phyloP scores from a whole-genome alignment of 2,888 invertebrate species.

The Marronus borbonicus region DNA sequence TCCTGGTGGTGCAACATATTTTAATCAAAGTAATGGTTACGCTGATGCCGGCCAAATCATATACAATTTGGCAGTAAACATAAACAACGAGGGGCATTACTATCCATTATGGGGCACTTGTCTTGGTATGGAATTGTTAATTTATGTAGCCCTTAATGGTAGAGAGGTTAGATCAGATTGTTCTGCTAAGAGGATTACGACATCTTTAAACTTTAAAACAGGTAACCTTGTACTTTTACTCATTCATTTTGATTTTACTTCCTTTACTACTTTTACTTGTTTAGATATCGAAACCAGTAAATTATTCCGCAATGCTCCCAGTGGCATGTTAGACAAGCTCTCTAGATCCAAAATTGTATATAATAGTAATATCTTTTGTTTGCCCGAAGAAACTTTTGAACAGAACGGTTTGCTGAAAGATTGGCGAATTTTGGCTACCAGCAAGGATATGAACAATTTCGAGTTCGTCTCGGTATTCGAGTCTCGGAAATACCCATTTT shows the following conservation, averaged over 20 bases:
- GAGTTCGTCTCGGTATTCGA: slow-evolving; percentile 87
- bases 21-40: slow-evolving; percentile 81
- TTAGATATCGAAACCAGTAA: slow-evolving; percentile 77
- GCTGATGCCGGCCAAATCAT: slow-evolving; percentile 83
- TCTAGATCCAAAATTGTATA: slow-evolving; percentile 77
- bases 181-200: slow-evolving; percentile 73
- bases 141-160: slow-evolving; percentile 75
- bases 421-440: slow-evolving; percentile 82
- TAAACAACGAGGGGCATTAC: slow-evolving; percentile 80
- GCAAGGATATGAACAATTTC: slow-evolving; percentile 76
- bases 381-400: slow-evolving; percentile 70
- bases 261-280: slow-evolving; percentile 49
- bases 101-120: slow-evolving; percentile 94
- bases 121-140: slow-evolving; percentile 87
- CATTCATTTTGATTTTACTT: neutral
- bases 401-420: slow-evolving; percentile 73
- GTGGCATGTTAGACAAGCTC: slow-evolving; percentile 75
- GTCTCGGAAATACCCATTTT: slow-evolving; percentile 83
- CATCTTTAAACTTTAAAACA: slow-evolving; percentile 78
- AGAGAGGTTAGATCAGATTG: slow-evolving; percentile 78
- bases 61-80: slow-evolving; percentile 77
- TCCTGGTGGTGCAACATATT: slow-evolving; percentile 86
- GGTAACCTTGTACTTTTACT: slow-evolving; percentile 69
- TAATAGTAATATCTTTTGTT: slow-evolving; percentile 75
- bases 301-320: slow-evolving; percentile 77